Base-by-base conservation (phyloP, 2,888 invertebrate species). In the Podabrus alpinus region DNA sequence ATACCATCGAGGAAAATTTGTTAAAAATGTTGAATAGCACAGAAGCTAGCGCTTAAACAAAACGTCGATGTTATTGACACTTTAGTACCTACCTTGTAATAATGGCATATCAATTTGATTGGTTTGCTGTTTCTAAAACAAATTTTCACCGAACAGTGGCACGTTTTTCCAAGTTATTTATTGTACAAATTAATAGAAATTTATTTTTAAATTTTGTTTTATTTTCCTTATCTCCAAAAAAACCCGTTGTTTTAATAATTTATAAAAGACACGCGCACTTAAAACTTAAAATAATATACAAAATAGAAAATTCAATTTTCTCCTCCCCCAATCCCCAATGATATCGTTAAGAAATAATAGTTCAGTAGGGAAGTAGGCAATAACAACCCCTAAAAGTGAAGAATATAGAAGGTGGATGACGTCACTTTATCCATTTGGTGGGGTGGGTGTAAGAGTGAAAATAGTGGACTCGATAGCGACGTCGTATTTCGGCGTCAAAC, bases 331-430 rank as follows among this genome's bases (percentile, higher is more conserved):
- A 29, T 64, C 67, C 64, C 72, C 61, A 25, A 19, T 17, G 69
- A 75, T 72, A 75, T 69, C 62, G 29, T 59, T 16, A 75, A 75
- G 69, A 75, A 72, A 73, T 21, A 74, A 64, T 81, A 77, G 82
- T 79, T 83, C 83, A 84, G 81, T 83, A 78, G 84, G 83, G 82
- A 83, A 83, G 79, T 83, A 78, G 82, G 80, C 80, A 82, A 81
- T 79, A 77, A 62, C 19, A 17, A 69, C 75, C 75, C 73, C 25
- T 59, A 21, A 60, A 73, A 16, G 24, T 15, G n/a, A 71, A 68
- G 66, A 62, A 67, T 64, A 29, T 17, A 15, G 71, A 74, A 74
- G 77, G 74, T 74, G 76, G 60, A 29, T 81, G 80, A 80, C 81
- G 80, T 79, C 77, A 80, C 21, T 19, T 62, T 77, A 80, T 78